Conservation (phyloP, 2,113 vertebrate genomes). For the Todiramphus saurophagus region DNA sequence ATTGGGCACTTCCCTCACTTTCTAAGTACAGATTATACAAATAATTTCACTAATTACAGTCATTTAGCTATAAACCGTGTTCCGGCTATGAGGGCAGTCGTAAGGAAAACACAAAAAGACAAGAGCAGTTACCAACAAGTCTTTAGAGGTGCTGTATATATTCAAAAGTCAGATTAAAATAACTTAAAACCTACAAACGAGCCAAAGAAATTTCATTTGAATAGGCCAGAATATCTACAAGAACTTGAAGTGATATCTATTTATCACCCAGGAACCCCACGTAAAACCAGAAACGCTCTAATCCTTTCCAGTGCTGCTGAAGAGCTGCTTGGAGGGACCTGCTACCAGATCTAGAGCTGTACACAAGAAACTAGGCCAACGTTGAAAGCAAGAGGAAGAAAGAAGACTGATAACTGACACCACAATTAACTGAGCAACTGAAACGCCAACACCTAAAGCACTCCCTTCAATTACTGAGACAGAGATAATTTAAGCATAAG, state of each 20-base stretch:
- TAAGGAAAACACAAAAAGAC: not conserved
- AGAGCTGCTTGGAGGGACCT: rapidly evolving
- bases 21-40: not conserved
- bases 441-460: not conserved
- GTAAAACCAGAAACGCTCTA: not conserved
- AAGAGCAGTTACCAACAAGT: not conserved
- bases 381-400: not conserved
- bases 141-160: not conserved
- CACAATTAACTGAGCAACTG: not conserved
- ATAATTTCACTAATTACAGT: not conserved
- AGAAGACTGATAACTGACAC: no score
- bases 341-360: not conserved
- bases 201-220: not conserved
- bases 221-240: not conserved
- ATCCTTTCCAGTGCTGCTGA: not conserved
- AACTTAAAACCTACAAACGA: not conserved
- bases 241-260: not conserved
- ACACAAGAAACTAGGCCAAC: not conserved
- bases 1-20: not conserved
- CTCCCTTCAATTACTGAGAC: not conserved
- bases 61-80: not conserved
- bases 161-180: not conserved
- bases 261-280: not conserved
- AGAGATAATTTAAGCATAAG: not conserved
- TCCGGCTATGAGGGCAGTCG: not conserved